Evolutionary conservation across 2,113 vertebrate species (phyloP).

Genomic region (Salvator merianae): DNA sequence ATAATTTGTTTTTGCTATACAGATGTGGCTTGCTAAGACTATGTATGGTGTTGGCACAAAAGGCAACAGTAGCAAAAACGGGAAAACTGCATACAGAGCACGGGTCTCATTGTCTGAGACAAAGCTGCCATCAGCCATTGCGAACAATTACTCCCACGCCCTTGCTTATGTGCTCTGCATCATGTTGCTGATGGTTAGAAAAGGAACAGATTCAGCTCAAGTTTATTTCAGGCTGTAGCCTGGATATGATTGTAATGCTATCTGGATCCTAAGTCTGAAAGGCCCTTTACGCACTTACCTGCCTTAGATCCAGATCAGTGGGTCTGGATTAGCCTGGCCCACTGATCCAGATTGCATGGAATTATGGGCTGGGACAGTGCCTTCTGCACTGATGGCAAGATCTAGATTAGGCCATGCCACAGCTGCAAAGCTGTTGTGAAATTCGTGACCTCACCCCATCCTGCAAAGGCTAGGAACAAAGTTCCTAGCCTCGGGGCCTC

Average conservation of each 20-base stretch:
- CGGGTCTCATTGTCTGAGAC: conserved; percentile 65
- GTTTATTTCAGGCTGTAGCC: conserved; percentile 60
- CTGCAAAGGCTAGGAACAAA: no score
- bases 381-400: no score
- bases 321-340: no score
- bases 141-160: conserved; percentile 58
- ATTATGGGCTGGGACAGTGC: no score
- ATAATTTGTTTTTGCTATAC: conserved; percentile 39
- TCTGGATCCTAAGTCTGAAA: background rate
- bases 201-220: conserved; percentile 50
- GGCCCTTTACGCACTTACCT: no score
- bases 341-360: no score
- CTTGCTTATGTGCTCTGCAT: conserved; percentile 71
- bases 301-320: no score
- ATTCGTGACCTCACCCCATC: no score
- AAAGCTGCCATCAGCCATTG: conserved; percentile 58
- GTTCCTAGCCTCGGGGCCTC: no score
- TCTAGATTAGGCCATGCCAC: no score
- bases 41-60: conserved; percentile 30
- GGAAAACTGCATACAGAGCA: conserved; percentile 66
- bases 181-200: conserved; percentile 70
- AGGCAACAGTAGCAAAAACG: conserved; percentile 64
- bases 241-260: conserved; percentile 37
- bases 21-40: conserved; percentile 35
- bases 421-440: no score